Evolutionary conservation across 2,888 invertebrate genomes (phyloP), one percentile per base, ranked within the genome.

Genomic region (Sphinx pinastri): DNA sequence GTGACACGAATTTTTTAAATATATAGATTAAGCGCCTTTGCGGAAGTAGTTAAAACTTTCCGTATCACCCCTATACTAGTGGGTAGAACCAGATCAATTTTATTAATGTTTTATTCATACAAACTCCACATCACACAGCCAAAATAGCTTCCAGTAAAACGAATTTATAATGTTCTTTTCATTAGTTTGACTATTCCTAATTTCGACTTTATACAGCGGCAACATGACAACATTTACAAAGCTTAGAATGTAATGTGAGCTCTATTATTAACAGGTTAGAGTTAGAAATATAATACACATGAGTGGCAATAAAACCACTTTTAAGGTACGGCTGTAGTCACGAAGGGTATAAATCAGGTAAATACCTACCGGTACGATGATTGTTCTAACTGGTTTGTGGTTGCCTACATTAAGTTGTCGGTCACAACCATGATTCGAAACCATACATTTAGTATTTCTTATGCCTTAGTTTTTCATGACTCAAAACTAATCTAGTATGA

Each of bases 321-420:
- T 89, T 88, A 82, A 88, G 83, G 82, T 87, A 89, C 89, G 88
- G 84, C 75, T 78, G 78, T 72, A 85, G 92, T 91, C 92, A 92
- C 92, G 92, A 86, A 78, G 75, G 81, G 73, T 76, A 89, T 91
- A 91, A 92, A 91, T 91, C 90, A 87, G 86, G 86, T 88, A 89
- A 89, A 89, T 90, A 87, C 84, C 82, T 81, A 63, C 63, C 63
- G 49, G 63, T 47, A 80, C 80, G 78, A 76, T 78, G 80, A 80
- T 86, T 88, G 86, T 88, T 89, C 88, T 49, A 85, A 83, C 78
- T 75, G 74, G 73, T 75, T 19, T 71, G 77, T 72, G 71, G 76
- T 73, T 73, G 54, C 54, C 14, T 55, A 73, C 71, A 19, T 19
- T 49, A 47, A 16, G 10, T 45, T 12, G 16, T n/a, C 47, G 16